These are phyloP conservation scores for Gymnarchus niloticus DNA, from an alignment of 2,113 vertebrate species.

Conservation along the genomic window DNA sequence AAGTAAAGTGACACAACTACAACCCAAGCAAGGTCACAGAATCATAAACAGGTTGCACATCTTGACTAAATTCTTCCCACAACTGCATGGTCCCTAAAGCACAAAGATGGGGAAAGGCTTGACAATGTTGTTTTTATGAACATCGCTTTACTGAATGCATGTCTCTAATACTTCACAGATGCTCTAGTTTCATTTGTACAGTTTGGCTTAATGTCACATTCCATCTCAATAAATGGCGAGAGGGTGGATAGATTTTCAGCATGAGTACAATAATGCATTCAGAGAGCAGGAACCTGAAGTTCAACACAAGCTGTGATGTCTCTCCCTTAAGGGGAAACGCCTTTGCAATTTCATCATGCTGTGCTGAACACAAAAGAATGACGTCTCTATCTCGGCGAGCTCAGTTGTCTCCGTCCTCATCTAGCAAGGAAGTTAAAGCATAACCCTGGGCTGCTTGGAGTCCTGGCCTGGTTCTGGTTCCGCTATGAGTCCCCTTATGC, in stretches of 20 bases:
- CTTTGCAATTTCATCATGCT: not conserved
- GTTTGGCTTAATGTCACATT: slow-evolving; percentile 2
- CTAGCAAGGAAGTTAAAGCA: slow-evolving; percentile 10
- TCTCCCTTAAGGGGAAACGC: slow-evolving; percentile 8
- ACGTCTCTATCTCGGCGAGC: not conserved
- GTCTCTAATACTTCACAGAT: slow-evolving; percentile 19
- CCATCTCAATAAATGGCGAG: slow-evolving; percentile 7
- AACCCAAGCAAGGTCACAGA: not conserved
- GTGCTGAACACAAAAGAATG: not conserved
- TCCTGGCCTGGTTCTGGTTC: not conserved
- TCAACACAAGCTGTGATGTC: not conserved
- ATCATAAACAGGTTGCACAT: not conserved
- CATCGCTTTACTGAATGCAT: not conserved
- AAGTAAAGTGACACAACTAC: too few relatives aligned
- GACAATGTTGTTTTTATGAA: not conserved
- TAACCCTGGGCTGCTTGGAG: not conserved
- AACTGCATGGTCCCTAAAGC: not conserved
- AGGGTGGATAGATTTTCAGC: not conserved
- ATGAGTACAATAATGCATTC: not conserved
- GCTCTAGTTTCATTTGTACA: not conserved
- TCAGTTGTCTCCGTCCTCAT: not conserved
- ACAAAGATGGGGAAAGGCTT: not conserved
- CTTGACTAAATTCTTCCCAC: not conserved
- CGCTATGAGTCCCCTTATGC: not conserved
- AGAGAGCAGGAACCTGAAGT: not conserved